Base-by-base conservation (phyloP, 2,113 vertebrate species). In the Grus americana region DNA sequence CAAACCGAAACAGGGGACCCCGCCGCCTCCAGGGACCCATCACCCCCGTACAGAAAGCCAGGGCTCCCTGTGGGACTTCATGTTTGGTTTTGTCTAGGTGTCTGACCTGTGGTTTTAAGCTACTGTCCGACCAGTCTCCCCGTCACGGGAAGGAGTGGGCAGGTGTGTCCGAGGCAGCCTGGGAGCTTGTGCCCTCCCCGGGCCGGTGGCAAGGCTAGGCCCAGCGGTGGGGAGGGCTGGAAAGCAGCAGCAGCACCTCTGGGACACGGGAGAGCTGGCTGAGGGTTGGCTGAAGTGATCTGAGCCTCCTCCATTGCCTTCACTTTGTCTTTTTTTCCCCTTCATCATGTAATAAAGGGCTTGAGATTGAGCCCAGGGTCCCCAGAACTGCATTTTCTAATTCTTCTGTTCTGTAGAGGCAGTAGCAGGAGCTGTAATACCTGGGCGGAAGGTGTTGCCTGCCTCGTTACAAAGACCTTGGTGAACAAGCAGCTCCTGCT, bases 201-300 rank as follows among this genome's bases (percentile, higher is more conserved):
- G 1, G 23, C 57, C 1, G 3, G 34, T 59, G 17, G 32, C n/a
- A 36, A 65, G 57, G 12, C 44, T 82, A 42, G 62, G 14, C 14
- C n/a, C 36, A 44, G 34, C 3, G 5, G 21, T 66, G 38, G 27
- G 12, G 34, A 58, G 15, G 36, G 24, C 24, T 75, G 52, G 52
- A 63, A 92, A 91, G 12, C 14, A 44, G 47, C 46, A 70, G 49
- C 23, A 74, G 50, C 40, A 68, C 6, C 54, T 72, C 27, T 62
- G 54, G 13, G 24, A 47, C 29, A 19, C 1, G 1, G n/a, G 16
- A 50, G 44, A 90, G 46, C 16, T 0, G 1, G 8, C 23, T 72
- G 57, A 52, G 44, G 16, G n/a, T 3, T 38, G 46, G 22, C 40
- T 70, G n/a, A 67, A 34, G 42, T 26, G 11, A 55, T 55, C 52